Evolutionary conservation across 2,888 invertebrate genomes (phyloP).

Genomic region (Drosophila emarginata): DNA sequence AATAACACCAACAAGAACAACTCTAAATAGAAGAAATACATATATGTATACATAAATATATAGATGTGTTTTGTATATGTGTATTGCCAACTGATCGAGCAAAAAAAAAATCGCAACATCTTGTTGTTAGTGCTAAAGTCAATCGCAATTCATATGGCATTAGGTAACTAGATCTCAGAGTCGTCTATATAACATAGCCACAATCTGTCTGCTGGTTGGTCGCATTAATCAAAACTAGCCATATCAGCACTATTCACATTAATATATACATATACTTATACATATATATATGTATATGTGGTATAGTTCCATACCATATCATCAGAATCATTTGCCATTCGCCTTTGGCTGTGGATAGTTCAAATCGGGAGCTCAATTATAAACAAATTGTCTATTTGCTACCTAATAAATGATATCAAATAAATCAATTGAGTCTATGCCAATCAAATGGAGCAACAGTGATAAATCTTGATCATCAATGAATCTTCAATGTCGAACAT

Average conservation of each 20-base stretch:
- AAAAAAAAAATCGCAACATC: constrained; percentile 29
- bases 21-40: constrained; percentile 26
- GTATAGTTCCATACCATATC: constrained; percentile 12
- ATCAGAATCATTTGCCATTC: constrained; percentile 29
- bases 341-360: constrained; percentile 20
- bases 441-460: constrained; percentile 70
- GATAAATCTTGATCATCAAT: constrained; percentile 63
- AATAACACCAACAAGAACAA: constrained; percentile 30
- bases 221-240: constrained; percentile 47
- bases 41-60: constrained; percentile 26
- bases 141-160: constrained; percentile 45
- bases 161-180: constrained; percentile 58
- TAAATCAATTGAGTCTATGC: constrained; percentile 76
- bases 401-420: constrained; percentile 71
- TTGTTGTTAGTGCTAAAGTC: constrained; percentile 12
- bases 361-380: constrained; percentile 22
- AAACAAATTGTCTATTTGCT: constrained; percentile 70
- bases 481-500: constrained; percentile 34
- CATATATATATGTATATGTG: not conserved
- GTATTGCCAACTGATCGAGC: constrained; percentile 7
- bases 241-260: constrained; percentile 51
- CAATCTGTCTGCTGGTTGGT: constrained; percentile 28
- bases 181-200: not conserved
- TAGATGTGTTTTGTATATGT: constrained; percentile 14
- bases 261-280: not conserved